Evolutionary conservation across 2,113 vertebrate genomes (phyloP).

Genomic region (Cheilinus undulatus): DNA sequence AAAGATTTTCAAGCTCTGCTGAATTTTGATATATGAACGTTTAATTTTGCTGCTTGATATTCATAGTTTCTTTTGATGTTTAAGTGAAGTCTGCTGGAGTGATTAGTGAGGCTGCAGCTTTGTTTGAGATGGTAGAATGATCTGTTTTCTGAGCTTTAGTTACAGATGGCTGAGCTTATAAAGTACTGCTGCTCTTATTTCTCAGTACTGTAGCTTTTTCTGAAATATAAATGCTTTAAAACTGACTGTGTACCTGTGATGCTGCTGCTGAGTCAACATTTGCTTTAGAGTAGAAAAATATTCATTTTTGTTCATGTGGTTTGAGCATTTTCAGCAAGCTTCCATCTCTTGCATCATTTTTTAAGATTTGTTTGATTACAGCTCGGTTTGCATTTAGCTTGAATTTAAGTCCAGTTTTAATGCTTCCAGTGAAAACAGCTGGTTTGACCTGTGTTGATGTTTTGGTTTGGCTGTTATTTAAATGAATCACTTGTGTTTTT

Average conservation of each 20-base stretch:
- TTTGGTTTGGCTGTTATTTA: neutral
- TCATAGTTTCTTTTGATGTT: slow-evolving; percentile 25
- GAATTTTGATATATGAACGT: slow-evolving; percentile 19
- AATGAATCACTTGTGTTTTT: neutral
- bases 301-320: neutral
- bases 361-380: neutral
- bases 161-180: neutral
- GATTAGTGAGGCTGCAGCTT: slow-evolving; percentile 7
- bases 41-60: slow-evolving; percentile 44
- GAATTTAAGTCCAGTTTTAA: slow-evolving; percentile 21
- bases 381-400: slow-evolving; percentile 5
- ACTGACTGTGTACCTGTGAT: too few species aligned
- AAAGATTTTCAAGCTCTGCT: slow-evolving; percentile 25
- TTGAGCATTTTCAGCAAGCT: slow-evolving; percentile 13
- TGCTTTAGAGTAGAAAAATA: neutral
- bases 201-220: too few species aligned
- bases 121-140: neutral
- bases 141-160: neutral
- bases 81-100: slow-evolving; percentile 7
- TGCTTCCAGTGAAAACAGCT: neutral
- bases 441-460: neutral
- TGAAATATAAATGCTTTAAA: slow-evolving; percentile 19
- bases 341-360: too few species aligned
- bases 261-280: too few species aligned
- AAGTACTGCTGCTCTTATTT: neutral